A percentile compares a stretch with the other conserved stretches of the same genome.
Evolutionary conservation across 92 coral and sea anemone species (phyloP).

Genomic region (Metridium senile): DNA sequence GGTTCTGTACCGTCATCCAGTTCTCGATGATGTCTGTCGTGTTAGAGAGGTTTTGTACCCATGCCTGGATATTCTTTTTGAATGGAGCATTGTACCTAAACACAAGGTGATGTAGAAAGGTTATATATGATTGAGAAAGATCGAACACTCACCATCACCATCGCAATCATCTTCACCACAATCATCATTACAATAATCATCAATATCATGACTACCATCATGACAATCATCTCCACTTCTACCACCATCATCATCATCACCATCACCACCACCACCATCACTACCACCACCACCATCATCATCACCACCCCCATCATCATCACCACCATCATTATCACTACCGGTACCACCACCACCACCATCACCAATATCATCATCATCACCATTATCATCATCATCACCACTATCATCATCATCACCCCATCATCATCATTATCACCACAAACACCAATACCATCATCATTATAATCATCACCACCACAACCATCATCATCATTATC

Average conservation of each 20-base stretch:
- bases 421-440: too few species aligned
- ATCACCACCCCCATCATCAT: background rate
- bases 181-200: background rate
- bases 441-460: too few species aligned
- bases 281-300: background rate
- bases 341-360: too few species aligned
- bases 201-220: too few species aligned
- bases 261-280: background rate
- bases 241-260: background rate
- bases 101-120: too few species aligned
- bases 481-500: background rate
- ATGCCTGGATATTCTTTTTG: conserved; percentile 79
- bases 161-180: background rate
- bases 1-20: conserved; percentile 92
- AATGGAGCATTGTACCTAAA: conserved; percentile 87
- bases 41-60: conserved; percentile 91
- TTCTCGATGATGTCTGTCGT: conserved; percentile 91
- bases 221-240: background rate
- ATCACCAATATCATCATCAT: background rate
- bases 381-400: background rate
- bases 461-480: too few species aligned
- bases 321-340: background rate
- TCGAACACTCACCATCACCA: too few species aligned
- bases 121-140: too few species aligned
- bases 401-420: background rate